Conservation (phyloP, 2,888 invertebrate genomes). For the Lasioglossum calceatum region DNA sequence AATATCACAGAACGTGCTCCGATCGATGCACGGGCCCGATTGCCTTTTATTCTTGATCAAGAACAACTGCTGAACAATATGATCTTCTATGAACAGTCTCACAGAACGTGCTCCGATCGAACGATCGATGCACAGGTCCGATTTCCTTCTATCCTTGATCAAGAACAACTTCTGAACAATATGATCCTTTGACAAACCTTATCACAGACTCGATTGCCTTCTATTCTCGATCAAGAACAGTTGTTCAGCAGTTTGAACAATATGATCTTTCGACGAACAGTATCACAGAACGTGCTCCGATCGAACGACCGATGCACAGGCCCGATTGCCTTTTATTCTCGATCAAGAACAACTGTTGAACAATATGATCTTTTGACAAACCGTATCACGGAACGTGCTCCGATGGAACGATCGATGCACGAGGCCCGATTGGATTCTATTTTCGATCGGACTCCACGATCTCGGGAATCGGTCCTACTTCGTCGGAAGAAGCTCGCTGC, state of each 20-base stretch:
- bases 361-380: neutral
- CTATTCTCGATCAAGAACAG: conserved; percentile 2
- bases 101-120: neutral
- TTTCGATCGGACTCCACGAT: conserved; percentile 12
- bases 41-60: neutral
- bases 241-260: neutral
- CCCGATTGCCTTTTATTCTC: neutral
- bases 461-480: neutral
- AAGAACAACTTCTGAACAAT: conserved; percentile 15
- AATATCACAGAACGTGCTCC: neutral
- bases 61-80: conserved; percentile 5
- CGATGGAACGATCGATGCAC: neutral
- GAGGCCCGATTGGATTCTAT: neutral
- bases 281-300: neutral
- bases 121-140: neutral
- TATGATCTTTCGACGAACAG: neutral
- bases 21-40: neutral
- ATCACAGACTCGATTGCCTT: neutral
- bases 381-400: neutral
- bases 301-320: neutral
- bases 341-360: conserved; percentile 8
- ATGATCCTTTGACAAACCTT: too few species aligned
- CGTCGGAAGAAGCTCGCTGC: neutral
- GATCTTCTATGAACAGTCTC: neutral
- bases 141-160: neutral